phyloP scores from a whole-genome alignment of 2,888 invertebrate genomes.

The Synanthedon tipuliformis region DNA sequence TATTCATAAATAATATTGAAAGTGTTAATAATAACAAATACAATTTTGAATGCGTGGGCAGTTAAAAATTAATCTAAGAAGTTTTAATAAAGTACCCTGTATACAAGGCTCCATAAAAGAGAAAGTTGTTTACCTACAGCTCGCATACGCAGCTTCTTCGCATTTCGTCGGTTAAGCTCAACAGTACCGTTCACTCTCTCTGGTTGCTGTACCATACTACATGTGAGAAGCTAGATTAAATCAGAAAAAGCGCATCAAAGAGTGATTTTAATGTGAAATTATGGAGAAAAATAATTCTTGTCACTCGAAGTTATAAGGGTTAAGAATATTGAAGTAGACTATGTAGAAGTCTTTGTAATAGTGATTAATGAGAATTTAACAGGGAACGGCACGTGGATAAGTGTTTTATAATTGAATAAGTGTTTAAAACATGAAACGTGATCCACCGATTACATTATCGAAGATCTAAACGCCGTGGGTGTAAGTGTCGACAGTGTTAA shows the following conservation, averaged over 20 bases:
- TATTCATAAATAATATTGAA: no score
- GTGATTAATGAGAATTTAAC: background rate
- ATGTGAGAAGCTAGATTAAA: no score
- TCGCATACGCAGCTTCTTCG: constrained; percentile 27
- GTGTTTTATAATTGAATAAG: background rate
- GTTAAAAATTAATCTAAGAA: background rate
- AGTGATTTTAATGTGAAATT: no score
- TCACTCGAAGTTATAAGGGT: no score
- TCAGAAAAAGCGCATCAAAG: no score
- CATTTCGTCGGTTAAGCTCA: constrained; percentile 18
- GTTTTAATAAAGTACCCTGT: background rate
- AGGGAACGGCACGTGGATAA: background rate
- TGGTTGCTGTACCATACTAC: no score
- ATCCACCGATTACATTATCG: constrained; percentile 28
- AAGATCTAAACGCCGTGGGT: constrained; percentile 24
- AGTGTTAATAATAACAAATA: no score
- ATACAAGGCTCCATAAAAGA: constrained; percentile 30
- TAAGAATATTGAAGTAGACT: no score
- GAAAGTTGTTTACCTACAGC: constrained; percentile 58
- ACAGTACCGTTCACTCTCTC: constrained; percentile 7
- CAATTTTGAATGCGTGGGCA: no score
- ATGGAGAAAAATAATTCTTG: no score
- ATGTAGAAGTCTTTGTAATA: background rate
- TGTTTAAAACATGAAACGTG: constrained; percentile 16
- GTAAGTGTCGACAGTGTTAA: constrained; percentile 11